A percentile compares a stretch with the other conserved stretches of the same genome.
These are phyloP conservation scores for Hippocampus guttulatus DNA, from an alignment of 2,113 vertebrate genomes.

Conservation along the genomic window DNA sequence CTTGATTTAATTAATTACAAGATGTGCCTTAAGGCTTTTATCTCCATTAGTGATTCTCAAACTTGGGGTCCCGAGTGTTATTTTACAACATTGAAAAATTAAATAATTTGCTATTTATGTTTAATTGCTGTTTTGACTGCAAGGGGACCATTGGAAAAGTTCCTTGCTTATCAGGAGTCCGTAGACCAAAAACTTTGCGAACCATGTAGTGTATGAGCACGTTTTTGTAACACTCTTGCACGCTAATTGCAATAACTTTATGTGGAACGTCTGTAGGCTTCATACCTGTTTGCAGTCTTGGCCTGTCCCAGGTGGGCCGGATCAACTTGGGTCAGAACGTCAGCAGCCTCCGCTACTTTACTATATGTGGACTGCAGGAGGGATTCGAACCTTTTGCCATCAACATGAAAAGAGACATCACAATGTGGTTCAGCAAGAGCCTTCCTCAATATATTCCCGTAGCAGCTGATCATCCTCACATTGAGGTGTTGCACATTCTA, in stretches of 20 bases:
- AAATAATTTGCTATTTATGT: too few relatives aligned
- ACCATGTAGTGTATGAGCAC: not conserved
- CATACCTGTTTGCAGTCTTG: constrained; percentile 87
- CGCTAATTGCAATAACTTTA: not conserved
- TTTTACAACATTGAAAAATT: too few relatives aligned
- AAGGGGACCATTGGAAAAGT: too few relatives aligned
- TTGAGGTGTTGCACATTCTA: constrained; percentile 72
- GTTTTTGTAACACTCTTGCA: not conserved
- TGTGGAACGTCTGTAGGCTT: constrained; percentile 58
- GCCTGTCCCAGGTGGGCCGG: constrained; percentile 81
- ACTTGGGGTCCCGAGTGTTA: too few relatives aligned
- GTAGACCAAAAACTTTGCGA: too few relatives aligned
- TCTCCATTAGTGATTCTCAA: too few relatives aligned
- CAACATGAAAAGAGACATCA: constrained; percentile 90
- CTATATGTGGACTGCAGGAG: constrained; percentile 94
- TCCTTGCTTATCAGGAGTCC: too few relatives aligned
- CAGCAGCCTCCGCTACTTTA: constrained; percentile 84
- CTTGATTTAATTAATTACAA: not conserved
- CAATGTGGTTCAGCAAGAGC: constrained; percentile 95
- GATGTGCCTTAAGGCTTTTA: not conserved
- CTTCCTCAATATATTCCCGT: constrained; percentile 81
- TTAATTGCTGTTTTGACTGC: too few relatives aligned
- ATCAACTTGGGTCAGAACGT: constrained; percentile 91
- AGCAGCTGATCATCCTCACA: constrained; percentile 79
- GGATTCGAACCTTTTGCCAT: constrained; percentile 93